Base-by-base conservation (phyloP, 2,888 invertebrate genomes). In the Lathronympha strigana region DNA sequence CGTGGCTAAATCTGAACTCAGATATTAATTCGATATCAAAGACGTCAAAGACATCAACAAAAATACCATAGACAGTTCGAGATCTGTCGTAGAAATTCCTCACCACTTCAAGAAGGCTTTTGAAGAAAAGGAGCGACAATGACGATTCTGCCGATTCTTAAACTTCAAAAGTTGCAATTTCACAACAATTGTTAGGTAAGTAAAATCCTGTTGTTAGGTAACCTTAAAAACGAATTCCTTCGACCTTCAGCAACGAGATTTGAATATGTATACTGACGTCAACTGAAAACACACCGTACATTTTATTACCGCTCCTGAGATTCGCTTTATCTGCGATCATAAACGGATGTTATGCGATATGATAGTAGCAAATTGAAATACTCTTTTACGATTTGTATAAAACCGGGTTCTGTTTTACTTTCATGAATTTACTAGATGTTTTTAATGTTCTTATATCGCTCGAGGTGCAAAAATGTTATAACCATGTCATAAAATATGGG, bases 201-300 rank as follows among this genome's bases (percentile, higher is more conserved):
- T n/a, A n/a, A n/a, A n/a, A n/a, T n/a, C n/a, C n/a, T n/a, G n/a
- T n/a, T n/a, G n/a, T n/a, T n/a, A n/a, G n/a, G n/a, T n/a, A n/a
- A n/a, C n/a, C n/a, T n/a, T n/a, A 25, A 25, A 6, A 25, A 25
- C 4, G 25, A 25, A 25, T 25, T 1, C n/a, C n/a, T n/a, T 11
- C n/a, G 55, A 49, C 28, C 21, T 38, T 36, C 45, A 47, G 33
- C 21, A 60, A 17, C 49, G 49, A 17, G 11, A 15, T 38, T 13
- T 15, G 21, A 60, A 45, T 11, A 17, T 60, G 25, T 49, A 11
- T 21, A 38, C 21, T 38, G 6, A 31, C 49, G 19, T 54, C 11
- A 25, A 13, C 47, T 25, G 1, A 28, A 50, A 57, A 50, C 17
- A 17, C 17, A 33, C 31, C 45, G n/a, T 25, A 36, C 33, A 6